These are phyloP conservation scores for Ciconia maguari DNA, from an alignment of 2,113 vertebrate species.

Conservation along the genomic window DNA sequence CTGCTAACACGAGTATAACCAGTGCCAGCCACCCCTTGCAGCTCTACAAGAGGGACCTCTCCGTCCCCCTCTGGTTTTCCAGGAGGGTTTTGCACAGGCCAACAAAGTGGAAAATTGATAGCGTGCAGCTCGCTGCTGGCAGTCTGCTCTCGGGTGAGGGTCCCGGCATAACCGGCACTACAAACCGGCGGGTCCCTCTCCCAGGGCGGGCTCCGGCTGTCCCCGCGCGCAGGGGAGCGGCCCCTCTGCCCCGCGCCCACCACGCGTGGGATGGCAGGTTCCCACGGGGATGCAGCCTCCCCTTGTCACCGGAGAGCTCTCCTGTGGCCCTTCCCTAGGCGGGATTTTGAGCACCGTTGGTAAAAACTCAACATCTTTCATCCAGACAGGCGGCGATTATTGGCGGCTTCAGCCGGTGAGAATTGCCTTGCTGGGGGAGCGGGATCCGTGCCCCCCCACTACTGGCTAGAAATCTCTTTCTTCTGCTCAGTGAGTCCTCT, in stretches of 20 bases:
- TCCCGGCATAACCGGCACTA: background rate
- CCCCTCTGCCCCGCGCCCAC: background rate
- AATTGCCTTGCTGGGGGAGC: background rate
- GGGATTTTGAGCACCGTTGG: background rate
- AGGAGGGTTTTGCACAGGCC: background rate
- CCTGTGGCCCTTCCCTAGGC: background rate
- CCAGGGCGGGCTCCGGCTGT: background rate
- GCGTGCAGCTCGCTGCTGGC: background rate
- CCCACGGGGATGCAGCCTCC: too few species aligned
- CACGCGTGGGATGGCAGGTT: background rate
- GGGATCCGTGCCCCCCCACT: background rate
- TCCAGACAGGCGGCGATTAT: background rate
- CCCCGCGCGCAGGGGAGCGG: background rate
- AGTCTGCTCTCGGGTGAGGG: background rate
- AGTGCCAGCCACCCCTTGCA: too few species aligned
- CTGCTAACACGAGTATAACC: background rate
- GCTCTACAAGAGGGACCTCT: background rate
- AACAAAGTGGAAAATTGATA: too few species aligned
- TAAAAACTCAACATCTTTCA: background rate
- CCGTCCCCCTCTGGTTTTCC: background rate
- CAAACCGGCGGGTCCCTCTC: background rate
- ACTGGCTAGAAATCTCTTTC: background rate
- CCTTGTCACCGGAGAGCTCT: background rate
- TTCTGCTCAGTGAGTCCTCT: background rate
- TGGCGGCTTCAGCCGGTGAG: background rate